Evolutionary conservation across 2,888 invertebrate species (phyloP).

Genomic region (Himalopsyche anomala): DNA sequence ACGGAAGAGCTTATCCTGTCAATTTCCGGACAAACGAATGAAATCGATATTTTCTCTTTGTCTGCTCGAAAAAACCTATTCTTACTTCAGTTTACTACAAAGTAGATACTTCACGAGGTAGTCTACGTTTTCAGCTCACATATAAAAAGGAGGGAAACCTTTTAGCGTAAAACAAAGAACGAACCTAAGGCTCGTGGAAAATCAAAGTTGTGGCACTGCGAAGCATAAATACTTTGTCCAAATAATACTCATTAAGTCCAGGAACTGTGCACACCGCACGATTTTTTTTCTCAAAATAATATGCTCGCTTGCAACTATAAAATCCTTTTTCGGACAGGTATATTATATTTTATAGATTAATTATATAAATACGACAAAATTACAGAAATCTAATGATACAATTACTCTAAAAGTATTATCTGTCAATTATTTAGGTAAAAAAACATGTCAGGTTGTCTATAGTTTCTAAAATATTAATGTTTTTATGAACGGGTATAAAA

Average conservation of each 20-base stretch:
- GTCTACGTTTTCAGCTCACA: constrained; percentile 20
- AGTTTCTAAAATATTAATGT: too few species aligned
- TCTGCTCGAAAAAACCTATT: constrained; percentile 51
- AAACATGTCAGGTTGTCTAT: too few species aligned
- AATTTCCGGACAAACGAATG: constrained; percentile 62
- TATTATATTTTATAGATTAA: too few species aligned
- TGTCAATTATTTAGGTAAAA: too few species aligned
- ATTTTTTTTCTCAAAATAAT: too few species aligned
- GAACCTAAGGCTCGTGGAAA: constrained; percentile 3
- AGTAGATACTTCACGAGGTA: constrained; percentile 21
- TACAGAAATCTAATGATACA: too few species aligned
- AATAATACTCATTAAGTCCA: constrained; percentile 29
- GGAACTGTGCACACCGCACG: not conserved
- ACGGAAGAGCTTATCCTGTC: constrained; percentile 60
- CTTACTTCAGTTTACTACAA: constrained; percentile 39
- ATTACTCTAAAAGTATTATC: too few species aligned
- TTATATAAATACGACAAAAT: too few species aligned
- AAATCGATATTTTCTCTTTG: constrained; percentile 56
- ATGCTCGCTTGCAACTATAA: too few species aligned
- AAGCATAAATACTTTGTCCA: not conserved
- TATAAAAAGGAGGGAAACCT: constrained; percentile 41
- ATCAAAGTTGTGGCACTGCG: constrained; percentile 23
- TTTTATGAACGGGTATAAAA: too few species aligned
- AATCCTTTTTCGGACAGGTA: too few species aligned
- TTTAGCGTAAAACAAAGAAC: constrained; percentile 44